Evolutionary conservation across 1,140 invertebrate genomes (phyloP).

Genomic region (Atopsyche davidsoni): DNA sequence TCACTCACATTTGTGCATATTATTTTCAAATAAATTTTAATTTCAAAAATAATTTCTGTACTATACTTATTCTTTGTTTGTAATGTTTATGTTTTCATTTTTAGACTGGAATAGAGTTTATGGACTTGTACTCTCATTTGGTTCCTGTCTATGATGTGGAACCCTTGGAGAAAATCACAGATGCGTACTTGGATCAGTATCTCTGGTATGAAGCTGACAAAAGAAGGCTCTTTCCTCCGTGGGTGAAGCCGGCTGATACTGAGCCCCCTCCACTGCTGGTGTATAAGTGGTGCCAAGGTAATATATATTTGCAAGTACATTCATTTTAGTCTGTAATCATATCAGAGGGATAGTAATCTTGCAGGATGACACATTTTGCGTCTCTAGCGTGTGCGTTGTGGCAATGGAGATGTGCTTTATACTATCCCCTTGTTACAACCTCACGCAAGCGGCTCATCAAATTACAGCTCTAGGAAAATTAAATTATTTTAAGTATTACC

Average conservation of each 20-base stretch:
- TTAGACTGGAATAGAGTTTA: slow-evolving; percentile 96
- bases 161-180: slow-evolving; percentile 98
- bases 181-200: slow-evolving; percentile 99
- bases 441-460: slow-evolving; percentile 47
- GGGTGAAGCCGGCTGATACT: slow-evolving; percentile 98
- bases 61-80: slow-evolving; percentile 1
- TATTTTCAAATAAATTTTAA: too few species aligned
- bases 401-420: slow-evolving; percentile 53
- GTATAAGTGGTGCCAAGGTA: slow-evolving; percentile 99
- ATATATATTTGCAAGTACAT: slow-evolving; percentile 6
- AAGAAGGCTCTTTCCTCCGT: slow-evolving; percentile 90
- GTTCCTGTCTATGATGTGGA: slow-evolving; percentile 99
- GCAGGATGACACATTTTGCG: slow-evolving; percentile 20
- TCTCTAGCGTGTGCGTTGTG: slow-evolving; percentile 55
- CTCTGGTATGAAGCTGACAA: slow-evolving; percentile 99
- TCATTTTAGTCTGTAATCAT: background rate
- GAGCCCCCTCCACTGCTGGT: slow-evolving; percentile 96
- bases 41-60: too few species aligned
- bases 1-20: too few species aligned
- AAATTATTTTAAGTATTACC: too few species aligned
- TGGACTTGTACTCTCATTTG: slow-evolving; percentile 98
- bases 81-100: slow-evolving; percentile 6
- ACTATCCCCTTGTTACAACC: slow-evolving; percentile 60
- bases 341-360: background rate
- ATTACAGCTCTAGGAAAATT: background rate